phyloP scores from a whole-genome alignment of 2,113 vertebrate species.

The Panthera leo region DNA sequence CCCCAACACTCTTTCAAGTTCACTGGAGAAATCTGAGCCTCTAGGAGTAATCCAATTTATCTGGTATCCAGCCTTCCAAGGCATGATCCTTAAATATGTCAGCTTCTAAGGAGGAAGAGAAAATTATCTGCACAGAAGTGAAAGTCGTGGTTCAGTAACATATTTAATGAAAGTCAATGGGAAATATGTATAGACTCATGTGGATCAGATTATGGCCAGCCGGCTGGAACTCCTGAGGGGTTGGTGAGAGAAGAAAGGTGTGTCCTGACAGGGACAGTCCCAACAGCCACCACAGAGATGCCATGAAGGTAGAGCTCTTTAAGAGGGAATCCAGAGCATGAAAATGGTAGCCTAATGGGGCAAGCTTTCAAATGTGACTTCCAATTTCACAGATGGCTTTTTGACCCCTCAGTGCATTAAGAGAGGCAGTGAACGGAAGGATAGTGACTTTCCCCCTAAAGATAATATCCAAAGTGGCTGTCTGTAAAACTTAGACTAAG shows the following conservation, averaged over 20 bases:
- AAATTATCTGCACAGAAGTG: conserved; percentile 58
- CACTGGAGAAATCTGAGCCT: conserved; percentile 35
- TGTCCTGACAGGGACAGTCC: not conserved
- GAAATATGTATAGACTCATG: not conserved
- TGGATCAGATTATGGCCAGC: not conserved
- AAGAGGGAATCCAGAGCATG: not conserved
- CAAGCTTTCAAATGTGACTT: conserved; percentile 59
- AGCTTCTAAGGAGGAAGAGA: conserved; percentile 36
- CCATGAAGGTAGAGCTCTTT: not conserved
- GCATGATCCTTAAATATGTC: conserved; percentile 58
- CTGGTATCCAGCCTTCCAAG: conserved; percentile 59
- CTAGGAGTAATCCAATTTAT: conserved; percentile 47
- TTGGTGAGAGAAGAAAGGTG: not conserved
- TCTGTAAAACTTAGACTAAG: conserved; percentile 1
- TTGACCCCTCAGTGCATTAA: conserved; percentile 57
- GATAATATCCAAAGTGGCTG: conserved; percentile 48
- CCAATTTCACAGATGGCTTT: conserved; percentile 67
- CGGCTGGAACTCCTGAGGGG: not conserved
- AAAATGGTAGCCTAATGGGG: conserved; percentile 44
- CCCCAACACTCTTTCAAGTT: conserved; percentile 30
- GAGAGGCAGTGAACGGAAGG: conserved; percentile 46
- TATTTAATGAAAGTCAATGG: conserved; percentile 60
- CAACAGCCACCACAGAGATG: not conserved
- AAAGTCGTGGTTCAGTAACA: conserved; percentile 51
- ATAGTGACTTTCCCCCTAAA: conserved; percentile 45